Evolutionary conservation across 2,113 vertebrate genomes (phyloP).

Genomic region (Rynchops niger): DNA sequence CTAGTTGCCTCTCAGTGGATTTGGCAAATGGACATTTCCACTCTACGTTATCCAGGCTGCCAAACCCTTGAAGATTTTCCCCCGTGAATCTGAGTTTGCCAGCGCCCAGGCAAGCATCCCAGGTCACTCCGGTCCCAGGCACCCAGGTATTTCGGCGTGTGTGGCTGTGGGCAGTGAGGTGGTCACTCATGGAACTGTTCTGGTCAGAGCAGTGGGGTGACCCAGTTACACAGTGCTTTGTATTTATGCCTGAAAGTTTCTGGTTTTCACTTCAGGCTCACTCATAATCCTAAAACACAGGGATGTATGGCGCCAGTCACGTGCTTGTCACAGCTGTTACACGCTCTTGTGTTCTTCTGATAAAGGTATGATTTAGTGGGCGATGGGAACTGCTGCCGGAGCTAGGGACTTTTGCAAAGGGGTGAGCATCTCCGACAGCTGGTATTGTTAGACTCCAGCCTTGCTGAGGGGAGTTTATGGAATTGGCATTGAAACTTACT

Average conservation of each 20-base stretch:
- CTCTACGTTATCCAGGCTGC: neutral
- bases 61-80: neutral
- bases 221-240: accelerated
- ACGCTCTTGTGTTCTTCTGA: neutral
- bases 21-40: neutral
- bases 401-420: neutral
- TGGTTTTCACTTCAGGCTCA: neutral
- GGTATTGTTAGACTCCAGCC: neutral
- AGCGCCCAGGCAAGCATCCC: neutral
- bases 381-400: neutral
- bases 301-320: too few relatives aligned
- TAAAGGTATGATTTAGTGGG: neutral
- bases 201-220: neutral
- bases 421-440: neutral
- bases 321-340: neutral
- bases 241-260: neutral
- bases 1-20: neutral
- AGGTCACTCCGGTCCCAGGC: neutral
- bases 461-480: neutral
- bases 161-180: accelerated
- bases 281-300: neutral
- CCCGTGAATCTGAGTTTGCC: neutral
- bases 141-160: accelerated
- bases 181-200: accelerated
- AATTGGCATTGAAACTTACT: neutral